Evolutionary conservation across 1,140 invertebrate species (phyloP).

Genomic region (Trichonephila clavipes): DNA sequence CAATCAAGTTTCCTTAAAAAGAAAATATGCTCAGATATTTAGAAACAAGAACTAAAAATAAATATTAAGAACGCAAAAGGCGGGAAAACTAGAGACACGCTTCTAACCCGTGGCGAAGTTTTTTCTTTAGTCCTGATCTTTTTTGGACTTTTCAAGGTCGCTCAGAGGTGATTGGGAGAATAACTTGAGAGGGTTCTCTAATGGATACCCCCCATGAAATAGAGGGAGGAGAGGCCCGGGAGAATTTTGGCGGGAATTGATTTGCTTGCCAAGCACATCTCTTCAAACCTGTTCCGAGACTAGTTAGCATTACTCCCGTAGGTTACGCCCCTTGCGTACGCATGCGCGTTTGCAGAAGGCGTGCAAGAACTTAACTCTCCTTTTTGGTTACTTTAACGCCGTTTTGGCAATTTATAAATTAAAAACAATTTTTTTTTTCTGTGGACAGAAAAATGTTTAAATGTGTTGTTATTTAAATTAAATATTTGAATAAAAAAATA

Average conservation of each 20-base stretch:
- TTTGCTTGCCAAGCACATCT: not conserved
- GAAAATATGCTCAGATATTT: too few species aligned
- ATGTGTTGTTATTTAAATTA: too few species aligned
- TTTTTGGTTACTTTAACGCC: not conserved
- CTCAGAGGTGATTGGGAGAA: conserved; percentile 57
- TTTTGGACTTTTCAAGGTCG: conserved; percentile 65
- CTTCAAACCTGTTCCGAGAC: conserved; percentile 54
- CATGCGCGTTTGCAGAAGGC: conserved; percentile 33
- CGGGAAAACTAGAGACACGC: conserved; percentile 54
- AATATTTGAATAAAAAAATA: too few species aligned
- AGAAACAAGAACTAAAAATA: conserved; percentile 43
- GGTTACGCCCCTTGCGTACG: conserved; percentile 69
- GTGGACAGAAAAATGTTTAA: too few species aligned
- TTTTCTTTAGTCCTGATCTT: not conserved
- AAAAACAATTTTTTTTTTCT: too few species aligned
- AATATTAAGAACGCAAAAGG: not conserved
- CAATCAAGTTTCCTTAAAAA: not conserved
- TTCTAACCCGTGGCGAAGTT: conserved; percentile 56
- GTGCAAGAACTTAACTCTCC: not conserved
- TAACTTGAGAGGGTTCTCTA: conserved; percentile 37
- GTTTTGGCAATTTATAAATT: not conserved
- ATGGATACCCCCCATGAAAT: conserved; percentile 46
- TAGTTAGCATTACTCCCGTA: conserved; percentile 47
- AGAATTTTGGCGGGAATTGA: conserved; percentile 67
- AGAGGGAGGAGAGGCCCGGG: conserved; percentile 61